A percentile compares a stretch with the other conserved stretches of the same genome.
Conservation (phyloP, 2,888 invertebrate species). For the Tanypteryx hageni region DNA sequence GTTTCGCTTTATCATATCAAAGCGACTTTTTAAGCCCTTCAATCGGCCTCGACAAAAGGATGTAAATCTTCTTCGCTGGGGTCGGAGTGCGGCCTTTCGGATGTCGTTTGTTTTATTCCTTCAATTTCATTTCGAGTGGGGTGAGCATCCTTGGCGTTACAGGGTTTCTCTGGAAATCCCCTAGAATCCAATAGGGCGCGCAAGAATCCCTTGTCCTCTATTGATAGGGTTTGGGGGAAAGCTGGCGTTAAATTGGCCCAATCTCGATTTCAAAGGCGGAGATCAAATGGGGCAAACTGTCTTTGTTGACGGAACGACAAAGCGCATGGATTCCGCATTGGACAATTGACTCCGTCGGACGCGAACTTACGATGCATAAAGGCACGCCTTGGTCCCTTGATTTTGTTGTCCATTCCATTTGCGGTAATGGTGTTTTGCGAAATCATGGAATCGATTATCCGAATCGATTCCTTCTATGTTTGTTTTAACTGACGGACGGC, state of each 20-base stretch:
- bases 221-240: constrained; percentile 7
- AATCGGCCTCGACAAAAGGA: too few relatives aligned
- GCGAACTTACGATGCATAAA: not conserved
- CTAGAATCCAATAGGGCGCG: not conserved
- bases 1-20: too few relatives aligned
- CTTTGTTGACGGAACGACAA: constrained; percentile 24
- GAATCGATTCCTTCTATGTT: not conserved
- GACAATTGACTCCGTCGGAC: constrained; percentile 2
- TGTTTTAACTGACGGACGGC: not conserved
- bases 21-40: too few relatives aligned
- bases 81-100: too few relatives aligned
- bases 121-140: not conserved
- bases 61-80: too few relatives aligned
- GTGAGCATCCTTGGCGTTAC: not conserved
- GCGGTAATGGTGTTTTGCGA: not conserved
- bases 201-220: not conserved
- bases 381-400: not conserved
- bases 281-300: constrained; percentile 28
- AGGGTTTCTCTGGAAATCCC: not conserved
- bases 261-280: not conserved
- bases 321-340: not conserved
- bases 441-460: not conserved
- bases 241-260: constrained; percentile 26
- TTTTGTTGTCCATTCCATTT: not conserved
- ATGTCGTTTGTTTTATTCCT: not conserved